Evolutionary conservation across 1,140 invertebrate species (phyloP).

Genomic region (Drosophila arizonae): DNA sequence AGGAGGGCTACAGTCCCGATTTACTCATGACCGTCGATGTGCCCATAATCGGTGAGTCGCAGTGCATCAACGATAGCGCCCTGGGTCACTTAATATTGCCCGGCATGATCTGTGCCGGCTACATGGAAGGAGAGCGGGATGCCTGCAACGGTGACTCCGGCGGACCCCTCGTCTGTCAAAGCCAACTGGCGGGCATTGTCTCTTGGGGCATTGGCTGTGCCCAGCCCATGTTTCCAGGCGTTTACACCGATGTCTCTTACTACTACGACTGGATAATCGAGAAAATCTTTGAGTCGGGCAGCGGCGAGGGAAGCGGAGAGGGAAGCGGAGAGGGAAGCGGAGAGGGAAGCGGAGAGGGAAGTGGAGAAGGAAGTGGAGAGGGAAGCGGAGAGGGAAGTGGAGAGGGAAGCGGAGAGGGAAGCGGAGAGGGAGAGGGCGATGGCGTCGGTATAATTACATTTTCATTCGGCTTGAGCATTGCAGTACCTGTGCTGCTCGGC

Average conservation of each 20-base stretch:
- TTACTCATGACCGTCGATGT: conserved; percentile 67
- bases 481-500: conserved; percentile 34
- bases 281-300: conserved; percentile 27
- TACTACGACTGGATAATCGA: conserved; percentile 85
- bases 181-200: conserved; percentile 86
- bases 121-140: conserved; percentile 65
- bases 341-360: not conserved
- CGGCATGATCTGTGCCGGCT: conserved; percentile 79
- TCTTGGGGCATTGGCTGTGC: conserved; percentile 90
- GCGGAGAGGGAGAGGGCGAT: conserved; percentile 16
- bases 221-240: conserved; percentile 86
- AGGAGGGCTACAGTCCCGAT: conserved; percentile 59
- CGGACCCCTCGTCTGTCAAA: conserved; percentile 84
- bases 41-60: conserved; percentile 52
- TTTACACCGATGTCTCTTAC: conserved; percentile 87
- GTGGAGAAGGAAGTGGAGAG: conserved; percentile 15
- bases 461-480: conserved; percentile 26
- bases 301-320: conserved; percentile 1
- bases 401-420: not conserved
- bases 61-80: conserved; percentile 51
- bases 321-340: conserved; percentile 23
- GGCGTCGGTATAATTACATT: conserved; percentile 42
- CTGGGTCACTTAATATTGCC: conserved; percentile 37
- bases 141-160: conserved; percentile 84
- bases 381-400: conserved; percentile 9